Evolutionary conservation across 2,797 vertebrate species (phyloP).

Genomic region (Myotis daubentonii): DNA sequence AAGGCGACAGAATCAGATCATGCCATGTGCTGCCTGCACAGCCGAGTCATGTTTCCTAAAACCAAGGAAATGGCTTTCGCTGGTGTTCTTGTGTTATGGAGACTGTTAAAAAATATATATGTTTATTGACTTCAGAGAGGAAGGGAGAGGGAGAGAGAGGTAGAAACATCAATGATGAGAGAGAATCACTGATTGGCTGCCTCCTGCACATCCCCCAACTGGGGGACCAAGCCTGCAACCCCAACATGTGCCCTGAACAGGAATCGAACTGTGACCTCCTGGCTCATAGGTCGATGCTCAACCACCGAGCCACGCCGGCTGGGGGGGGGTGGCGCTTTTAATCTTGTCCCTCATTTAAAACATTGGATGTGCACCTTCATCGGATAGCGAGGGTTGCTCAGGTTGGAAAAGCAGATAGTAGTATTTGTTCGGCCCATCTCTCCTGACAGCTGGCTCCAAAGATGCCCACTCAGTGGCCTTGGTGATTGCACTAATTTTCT

Average conservation of each 20-base stretch:
- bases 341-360: not conserved
- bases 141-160: no score
- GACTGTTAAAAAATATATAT: not conserved
- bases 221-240: no score
- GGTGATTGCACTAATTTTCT: not conserved
- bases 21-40: not conserved
- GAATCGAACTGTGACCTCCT: no score
- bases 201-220: no score
- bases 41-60: not conserved
- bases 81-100: not conserved
- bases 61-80: not conserved
- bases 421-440: not conserved
- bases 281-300: no score
- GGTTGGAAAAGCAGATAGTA: not conserved
- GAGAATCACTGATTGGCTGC: no score
- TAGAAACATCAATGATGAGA: no score
- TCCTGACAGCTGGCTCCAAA: not conserved
- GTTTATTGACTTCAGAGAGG: no score
- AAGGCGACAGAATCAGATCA: not conserved
- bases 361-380: not conserved
- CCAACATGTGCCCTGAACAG: no score
- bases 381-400: accelerated
- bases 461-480: not conserved
- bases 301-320: no score
- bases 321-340: not conserved